Evolutionary conservation across 2,888 invertebrate species (phyloP), one percentile per base, ranked within the genome.

Genomic region (Cheilosia soror): DNA sequence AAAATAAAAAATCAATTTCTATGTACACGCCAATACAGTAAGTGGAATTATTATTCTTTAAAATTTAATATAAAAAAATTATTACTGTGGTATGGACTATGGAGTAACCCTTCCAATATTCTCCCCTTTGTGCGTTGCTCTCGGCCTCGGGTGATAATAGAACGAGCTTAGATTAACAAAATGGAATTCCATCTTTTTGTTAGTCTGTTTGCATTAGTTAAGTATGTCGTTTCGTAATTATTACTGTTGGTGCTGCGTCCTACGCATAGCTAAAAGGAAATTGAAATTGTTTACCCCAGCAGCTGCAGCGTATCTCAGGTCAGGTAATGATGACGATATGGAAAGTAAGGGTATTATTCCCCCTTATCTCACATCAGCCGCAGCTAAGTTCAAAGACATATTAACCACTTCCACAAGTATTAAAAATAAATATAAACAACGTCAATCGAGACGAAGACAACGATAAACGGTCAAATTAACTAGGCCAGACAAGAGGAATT

Each of bases 381-480:
- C 20, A 15, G 2, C 44, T 7, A 13, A 27, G 63, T 37, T 55
- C 42, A 75, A 49, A 20, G 20, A 20, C 20, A 20, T 20, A 20
- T 20, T 20, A 20, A 20, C 20, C 20, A 20, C 20, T 20, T 20
- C 20, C 20, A 20, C 20, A 29, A 11, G 29, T 65, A 29, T 65
- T 27, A 44, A 47, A 55, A 15, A 33, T 13, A 27, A 42, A 60
- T 15, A 53, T 62, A 25, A 62, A 31, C 42, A 31, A 62, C 60
- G 6, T 44, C 57, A 71, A 58, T 51, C 42, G 53, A 42, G 40
- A 11, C 68, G 7, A 29, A 25, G 44, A 63, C 62, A 73, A 63
- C 73, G 68, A 83, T 83, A 75, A 78, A 79, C 79, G 83, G 68
- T 73, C 83, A 68, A 42, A 62, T 57, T 79, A 84, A 79, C 58